These are phyloP conservation scores for Carassius gibelio DNA, from an alignment of 2,113 vertebrate genomes.

Conservation along the genomic window DNA sequence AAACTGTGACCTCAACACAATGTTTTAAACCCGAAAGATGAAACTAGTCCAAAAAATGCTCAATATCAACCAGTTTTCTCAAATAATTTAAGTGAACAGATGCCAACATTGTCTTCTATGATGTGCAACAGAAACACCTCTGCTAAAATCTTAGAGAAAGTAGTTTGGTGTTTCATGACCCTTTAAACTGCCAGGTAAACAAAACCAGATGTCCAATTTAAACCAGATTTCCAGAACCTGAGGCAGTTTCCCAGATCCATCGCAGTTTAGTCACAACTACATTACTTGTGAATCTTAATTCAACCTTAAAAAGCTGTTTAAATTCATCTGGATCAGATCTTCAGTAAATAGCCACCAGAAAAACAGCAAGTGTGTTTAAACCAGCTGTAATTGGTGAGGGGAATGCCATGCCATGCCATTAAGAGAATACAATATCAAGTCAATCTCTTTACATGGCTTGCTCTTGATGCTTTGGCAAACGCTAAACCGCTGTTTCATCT, in stretches of 20 bases:
- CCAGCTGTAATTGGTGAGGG: not conserved
- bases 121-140: no score
- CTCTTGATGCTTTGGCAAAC: not conserved
- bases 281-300: slow-evolving; percentile 14
- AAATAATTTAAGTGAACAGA: no score
- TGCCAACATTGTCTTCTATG: no score
- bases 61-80: no score
- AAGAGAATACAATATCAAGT: slow-evolving; percentile 1
- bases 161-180: no score
- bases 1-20: no score
- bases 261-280: not conserved
- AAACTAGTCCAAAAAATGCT: no score
- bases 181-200: not conserved
- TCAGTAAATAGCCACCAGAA: not conserved
- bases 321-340: slow-evolving; percentile 13
- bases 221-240: slow-evolving; percentile 7
- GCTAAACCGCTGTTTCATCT: not conserved
- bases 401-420: slow-evolving; percentile 19
- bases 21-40: no score
- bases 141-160: no score
- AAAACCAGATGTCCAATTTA: not conserved
- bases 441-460: slow-evolving; percentile 24
- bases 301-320: slow-evolving; percentile 23
- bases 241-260: slow-evolving; percentile 2
- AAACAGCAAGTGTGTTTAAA: not conserved